phyloP scores from a whole-genome alignment of 2,888 invertebrate genomes.

The Lepetodrilus schrolli region DNA sequence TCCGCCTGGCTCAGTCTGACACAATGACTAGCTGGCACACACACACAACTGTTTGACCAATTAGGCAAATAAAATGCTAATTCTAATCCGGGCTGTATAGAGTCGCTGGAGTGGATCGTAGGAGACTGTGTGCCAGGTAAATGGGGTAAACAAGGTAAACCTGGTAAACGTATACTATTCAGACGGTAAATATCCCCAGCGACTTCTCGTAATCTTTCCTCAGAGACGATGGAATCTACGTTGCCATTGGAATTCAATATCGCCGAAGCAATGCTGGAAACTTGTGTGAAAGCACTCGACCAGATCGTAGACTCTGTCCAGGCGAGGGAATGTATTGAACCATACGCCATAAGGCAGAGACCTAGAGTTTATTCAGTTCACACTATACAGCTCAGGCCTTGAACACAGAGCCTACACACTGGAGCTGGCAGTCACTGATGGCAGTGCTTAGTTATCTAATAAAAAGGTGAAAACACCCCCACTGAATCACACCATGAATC shows the following conservation, averaged over 20 bases:
- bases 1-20: not conserved
- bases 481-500: too few relatives aligned
- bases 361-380: not conserved
- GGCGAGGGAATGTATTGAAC: not conserved
- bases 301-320: constrained; percentile 8
- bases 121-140: too few relatives aligned
- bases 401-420: too few relatives aligned
- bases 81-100: too few relatives aligned
- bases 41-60: not conserved
- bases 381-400: too few relatives aligned
- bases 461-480: too few relatives aligned
- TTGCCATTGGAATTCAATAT: not conserved
- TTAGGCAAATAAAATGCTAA: not conserved
- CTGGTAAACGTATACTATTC: too few relatives aligned
- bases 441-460: too few relatives aligned
- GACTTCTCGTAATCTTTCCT: constrained; percentile 8
- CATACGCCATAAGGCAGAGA: constrained; percentile 1
- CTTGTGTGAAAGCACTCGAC: not conserved
- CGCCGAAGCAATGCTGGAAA: not conserved
- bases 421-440: too few relatives aligned
- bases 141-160: too few relatives aligned
- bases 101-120: too few relatives aligned
- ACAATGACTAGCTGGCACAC: not conserved
- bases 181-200: not conserved
- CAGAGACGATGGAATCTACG: not conserved